Base-by-base conservation (phyloP, 30 jellyfish, hydroid and myxozoan genomes). In the Aurelia coerulea region DNA sequence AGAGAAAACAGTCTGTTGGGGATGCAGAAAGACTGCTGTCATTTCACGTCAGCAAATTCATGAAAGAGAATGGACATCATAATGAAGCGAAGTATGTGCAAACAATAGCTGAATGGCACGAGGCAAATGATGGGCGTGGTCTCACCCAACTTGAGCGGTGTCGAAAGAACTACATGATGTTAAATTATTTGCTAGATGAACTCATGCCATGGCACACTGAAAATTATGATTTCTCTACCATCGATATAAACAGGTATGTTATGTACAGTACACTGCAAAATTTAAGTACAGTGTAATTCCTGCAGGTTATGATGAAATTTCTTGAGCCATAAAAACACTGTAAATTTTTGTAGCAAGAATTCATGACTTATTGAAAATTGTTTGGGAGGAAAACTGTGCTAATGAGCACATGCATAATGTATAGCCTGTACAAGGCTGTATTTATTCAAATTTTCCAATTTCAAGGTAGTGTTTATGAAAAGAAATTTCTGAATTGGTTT, bases 1-100 rank as follows among this genome's bases (percentile, higher is more conserved):
- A 67, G 78, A 10, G 78, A 32, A 18, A 67, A 32, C 78, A 67
- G 54, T 67, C 78, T 67, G 78, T 67, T 67, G 53, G 78, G 54
- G 78, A 67, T 67, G 78, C 78, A 67, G 78, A 67, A 67, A 67
- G 78, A 67, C 17, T 67, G 78, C 54, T 67, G 54, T 67, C 78
- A 67, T 67, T 67, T 67, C 78, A 67, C 15, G 78, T 67, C 54
- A 67, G 78, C 78, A 32, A 67, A 67, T 67, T 67, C 78, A 67
- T 67, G 78, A 23, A 67, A 67, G 49, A 67, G 78, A 67, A 67
- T 5, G 78, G 78, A 6, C 78, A 67, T 67, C 78, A 5, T 2
- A 67, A 67, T 18, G 78, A 67, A 67, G 49, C 8, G 19, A 67
- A 67, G 15, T 67, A 67, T 32, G 78, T 62, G 71, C 71, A 62